phyloP scores from a whole-genome alignment of 2,888 invertebrate genomes.

The Acanthosepion esculentum region DNA sequence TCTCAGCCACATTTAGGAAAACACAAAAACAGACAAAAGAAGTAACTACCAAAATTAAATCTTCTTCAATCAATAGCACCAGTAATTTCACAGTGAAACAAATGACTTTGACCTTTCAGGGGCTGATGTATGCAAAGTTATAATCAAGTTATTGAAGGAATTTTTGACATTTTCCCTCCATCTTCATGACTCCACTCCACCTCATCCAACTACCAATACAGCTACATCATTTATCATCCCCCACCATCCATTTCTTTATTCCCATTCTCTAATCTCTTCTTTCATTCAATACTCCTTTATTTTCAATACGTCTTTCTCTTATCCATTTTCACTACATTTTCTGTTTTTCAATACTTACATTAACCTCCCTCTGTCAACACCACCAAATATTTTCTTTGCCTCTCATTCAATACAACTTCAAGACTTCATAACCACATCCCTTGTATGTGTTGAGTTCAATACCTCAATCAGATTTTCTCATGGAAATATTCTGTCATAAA shows the following conservation, averaged over 20 bases:
- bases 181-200: background rate
- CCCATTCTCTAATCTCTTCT: background rate
- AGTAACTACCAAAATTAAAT: background rate
- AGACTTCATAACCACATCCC: too few species aligned
- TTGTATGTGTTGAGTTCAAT: too few species aligned
- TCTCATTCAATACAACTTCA: background rate
- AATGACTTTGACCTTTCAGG: background rate
- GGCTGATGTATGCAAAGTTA: background rate
- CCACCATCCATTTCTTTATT: background rate
- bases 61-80: background rate
- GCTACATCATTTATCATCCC: background rate
- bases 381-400: background rate
- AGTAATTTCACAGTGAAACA: background rate
- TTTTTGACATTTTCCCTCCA: background rate
- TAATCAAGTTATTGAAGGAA: constrained; percentile 33
- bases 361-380: too few species aligned
- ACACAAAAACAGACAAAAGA: background rate
- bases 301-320: background rate
- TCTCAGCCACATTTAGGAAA: background rate
- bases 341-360: too few species aligned
- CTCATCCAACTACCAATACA: background rate
- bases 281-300: background rate
- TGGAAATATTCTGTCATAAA: too few species aligned
- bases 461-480: too few species aligned
- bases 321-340: background rate